Evolutionary conservation across 2,797 vertebrate genomes (phyloP), one percentile per base, ranked within the genome.

Genomic region (Spinus olivaceus): DNA sequence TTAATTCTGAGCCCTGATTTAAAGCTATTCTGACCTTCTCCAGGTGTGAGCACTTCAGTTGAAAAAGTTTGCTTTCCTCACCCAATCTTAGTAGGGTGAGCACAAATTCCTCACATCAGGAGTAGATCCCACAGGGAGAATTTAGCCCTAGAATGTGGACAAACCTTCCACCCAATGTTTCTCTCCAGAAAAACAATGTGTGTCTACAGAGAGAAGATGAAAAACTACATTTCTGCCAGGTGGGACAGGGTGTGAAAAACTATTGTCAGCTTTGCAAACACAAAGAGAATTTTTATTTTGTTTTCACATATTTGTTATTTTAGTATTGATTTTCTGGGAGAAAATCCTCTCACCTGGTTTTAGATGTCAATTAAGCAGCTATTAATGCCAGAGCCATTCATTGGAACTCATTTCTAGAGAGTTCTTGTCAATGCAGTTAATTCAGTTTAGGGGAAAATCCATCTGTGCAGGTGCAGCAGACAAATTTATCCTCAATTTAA

Each of bases 91-190:
- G 23, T 41, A 63, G 27, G 4, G 19, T 30, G 49, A 54, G 23
- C 28, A 54, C 49, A 67, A 82, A 64, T 30, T 78, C 37, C 23
- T 74, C 19, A 10, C 15, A 2, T 22, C 17, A 47, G 24, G 27
- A 32, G 35, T 1, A 44, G 32, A 66, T 27, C 16, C 15, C 47
- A 13, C 25, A 54, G 25, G 6, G 1, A 7, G 35, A 54, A 50
- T 57, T 89, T 63, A 67, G 10, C 20, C 18, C 30, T 4, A 3
- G 0, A 39, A 57, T 1, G 2, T 57, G 35, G 25, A 14, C 56
- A 76, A 92, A 21, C 11, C 20, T 85, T 72, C n/a, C 23, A 28
- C n/a, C 3, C 30, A 17, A 0, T 0, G 0, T 10, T 44, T 30
- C 27, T 32, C 39, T 49, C 27, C 39, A 16, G 5, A 54, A 76